Conservation (phyloP, 2,888 invertebrate species). For the Orchesella flavescens region DNA sequence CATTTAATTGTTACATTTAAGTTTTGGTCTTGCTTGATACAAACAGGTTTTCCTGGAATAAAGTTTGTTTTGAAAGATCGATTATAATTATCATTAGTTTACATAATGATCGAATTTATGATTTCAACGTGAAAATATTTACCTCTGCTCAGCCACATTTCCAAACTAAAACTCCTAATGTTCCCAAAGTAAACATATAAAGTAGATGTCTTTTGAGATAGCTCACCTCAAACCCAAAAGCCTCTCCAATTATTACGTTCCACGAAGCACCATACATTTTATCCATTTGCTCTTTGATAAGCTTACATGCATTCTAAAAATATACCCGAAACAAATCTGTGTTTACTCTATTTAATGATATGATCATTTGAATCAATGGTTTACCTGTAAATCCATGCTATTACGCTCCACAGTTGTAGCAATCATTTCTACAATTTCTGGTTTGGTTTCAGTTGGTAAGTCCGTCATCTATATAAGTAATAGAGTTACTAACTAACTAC, state of each 20-base stretch:
- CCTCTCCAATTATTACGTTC: conserved; percentile 97
- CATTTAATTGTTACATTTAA: not conserved
- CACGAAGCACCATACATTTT: conserved; percentile 96
- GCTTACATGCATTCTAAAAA: conserved; percentile 86
- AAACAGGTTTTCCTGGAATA: not conserved
- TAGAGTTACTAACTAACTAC: no score
- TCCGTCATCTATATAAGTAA: conserved; percentile 83
- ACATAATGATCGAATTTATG: not conserved
- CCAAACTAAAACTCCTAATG: conserved; percentile 68
- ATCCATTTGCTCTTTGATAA: conserved; percentile 96
- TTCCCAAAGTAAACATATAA: conserved; percentile 83
- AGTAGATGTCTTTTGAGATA: conserved; percentile 91
- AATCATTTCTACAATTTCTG: conserved; percentile 90
- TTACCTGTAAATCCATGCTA: conserved; percentile 87
- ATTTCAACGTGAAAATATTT: not conserved
- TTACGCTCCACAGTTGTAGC: conserved; percentile 96
- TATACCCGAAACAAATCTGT: not conserved
- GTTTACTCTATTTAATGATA: not conserved
- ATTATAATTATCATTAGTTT: not conserved
- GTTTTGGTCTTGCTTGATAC: not conserved
- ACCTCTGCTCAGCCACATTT: conserved; percentile 61
- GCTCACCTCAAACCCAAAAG: conserved; percentile 93
- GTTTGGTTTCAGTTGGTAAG: conserved; percentile 94
- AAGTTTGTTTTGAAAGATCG: not conserved
- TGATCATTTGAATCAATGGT: not conserved